Evolutionary conservation across 2,888 invertebrate genomes (phyloP).

Genomic region (Epinotia brunnichana): DNA sequence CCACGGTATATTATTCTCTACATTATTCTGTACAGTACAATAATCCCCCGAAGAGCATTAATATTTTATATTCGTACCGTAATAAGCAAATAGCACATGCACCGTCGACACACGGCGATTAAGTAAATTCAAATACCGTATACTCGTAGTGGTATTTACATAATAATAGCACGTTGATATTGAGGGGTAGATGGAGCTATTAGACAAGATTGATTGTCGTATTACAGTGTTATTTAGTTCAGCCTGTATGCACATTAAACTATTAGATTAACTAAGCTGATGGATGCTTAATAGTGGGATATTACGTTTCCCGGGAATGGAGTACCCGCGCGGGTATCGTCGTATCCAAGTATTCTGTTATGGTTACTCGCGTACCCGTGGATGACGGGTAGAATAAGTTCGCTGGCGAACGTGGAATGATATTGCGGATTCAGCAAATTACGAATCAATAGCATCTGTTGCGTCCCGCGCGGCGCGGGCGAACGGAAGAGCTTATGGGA

Average conservation of each 20-base stretch:
- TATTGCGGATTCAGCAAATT: not conserved
- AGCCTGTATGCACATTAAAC: slow-evolving; percentile 31
- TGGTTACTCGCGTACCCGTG: not conserved
- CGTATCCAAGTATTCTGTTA: not conserved
- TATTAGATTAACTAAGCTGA: slow-evolving; percentile 25
- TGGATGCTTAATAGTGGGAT: slow-evolving; percentile 2
- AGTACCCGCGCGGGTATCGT: not conserved
- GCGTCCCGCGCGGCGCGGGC: not conserved
- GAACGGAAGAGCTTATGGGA: not conserved
- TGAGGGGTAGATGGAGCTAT: not conserved
- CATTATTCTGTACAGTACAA: slow-evolving; percentile 4
- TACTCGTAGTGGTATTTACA: slow-evolving; percentile 34
- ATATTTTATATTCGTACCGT: slow-evolving; percentile 17
- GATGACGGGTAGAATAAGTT: not conserved
- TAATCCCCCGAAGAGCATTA: slow-evolving; percentile 8
- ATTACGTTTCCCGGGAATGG: slow-evolving; percentile 1
- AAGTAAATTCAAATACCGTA: slow-evolving; percentile 38
- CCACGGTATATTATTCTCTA: not conserved
- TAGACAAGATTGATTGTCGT: slow-evolving; percentile 35
- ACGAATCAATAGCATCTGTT: slow-evolving; percentile 10
- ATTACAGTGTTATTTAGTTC: slow-evolving; percentile 38
- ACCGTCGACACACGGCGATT: slow-evolving; percentile 17
- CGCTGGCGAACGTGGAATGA: not conserved
- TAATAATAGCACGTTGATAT: slow-evolving; percentile 32
- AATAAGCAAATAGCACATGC: slow-evolving; percentile 22